These are phyloP conservation scores for Drosophila mettleri DNA, from an alignment of 2,888 invertebrate genomes.

Conservation along the genomic window DNA sequence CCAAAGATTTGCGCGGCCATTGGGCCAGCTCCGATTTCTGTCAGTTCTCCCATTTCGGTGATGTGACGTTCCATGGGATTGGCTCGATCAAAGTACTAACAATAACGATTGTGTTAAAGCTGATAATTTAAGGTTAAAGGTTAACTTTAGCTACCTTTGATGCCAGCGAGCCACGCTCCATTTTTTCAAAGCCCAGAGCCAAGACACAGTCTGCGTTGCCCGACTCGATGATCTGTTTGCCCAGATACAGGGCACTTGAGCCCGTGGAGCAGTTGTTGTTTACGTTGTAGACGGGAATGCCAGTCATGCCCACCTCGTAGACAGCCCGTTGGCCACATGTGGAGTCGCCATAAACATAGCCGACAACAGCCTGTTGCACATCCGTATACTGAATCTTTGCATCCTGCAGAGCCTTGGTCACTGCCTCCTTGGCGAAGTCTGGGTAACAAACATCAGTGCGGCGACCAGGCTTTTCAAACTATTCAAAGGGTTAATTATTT, in stretches of 20 bases:
- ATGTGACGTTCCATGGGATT: constrained; percentile 96
- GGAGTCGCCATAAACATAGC: constrained; percentile 98
- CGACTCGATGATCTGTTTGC: constrained; percentile 96
- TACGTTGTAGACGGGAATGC: constrained; percentile 98
- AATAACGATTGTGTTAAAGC: neutral
- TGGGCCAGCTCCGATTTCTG: constrained; percentile 93
- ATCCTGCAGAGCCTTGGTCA: constrained; percentile 94
- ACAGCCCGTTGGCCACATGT: constrained; percentile 97
- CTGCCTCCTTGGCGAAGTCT: constrained; percentile 96
- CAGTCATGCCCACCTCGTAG: constrained; percentile 97
- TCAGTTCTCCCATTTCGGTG: constrained; percentile 92
- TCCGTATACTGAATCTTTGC: constrained; percentile 90
- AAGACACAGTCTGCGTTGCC: constrained; percentile 94
- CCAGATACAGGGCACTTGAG: constrained; percentile 95
- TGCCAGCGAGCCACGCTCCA: constrained; percentile 96
- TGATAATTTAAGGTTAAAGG: rapidly evolving
- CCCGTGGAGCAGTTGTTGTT: constrained; percentile 99
- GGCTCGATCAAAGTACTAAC: constrained; percentile 91
- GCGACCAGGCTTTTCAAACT: constrained; percentile 97
- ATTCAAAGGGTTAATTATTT: constrained; percentile 9
- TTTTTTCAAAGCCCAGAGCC: constrained; percentile 99
- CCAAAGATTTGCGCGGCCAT: constrained; percentile 98
- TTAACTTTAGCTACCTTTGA: constrained; percentile 86
- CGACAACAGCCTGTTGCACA: constrained; percentile 95
- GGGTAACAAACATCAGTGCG: constrained; percentile 95